Conservation (phyloP, 2,888 invertebrate species). For the Sylvicola cinctus region DNA sequence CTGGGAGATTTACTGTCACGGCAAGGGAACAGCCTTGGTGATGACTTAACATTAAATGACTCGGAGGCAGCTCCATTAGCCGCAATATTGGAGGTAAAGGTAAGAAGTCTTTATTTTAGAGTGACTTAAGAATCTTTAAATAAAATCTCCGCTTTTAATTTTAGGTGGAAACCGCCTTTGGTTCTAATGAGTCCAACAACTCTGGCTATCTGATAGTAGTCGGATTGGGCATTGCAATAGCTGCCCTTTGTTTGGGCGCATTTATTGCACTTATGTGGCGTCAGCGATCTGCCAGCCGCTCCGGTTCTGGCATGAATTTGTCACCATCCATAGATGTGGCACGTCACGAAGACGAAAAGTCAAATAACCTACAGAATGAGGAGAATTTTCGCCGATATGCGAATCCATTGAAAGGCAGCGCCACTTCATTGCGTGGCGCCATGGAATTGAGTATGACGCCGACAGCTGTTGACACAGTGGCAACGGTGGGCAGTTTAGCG, state of each 20-base stretch:
- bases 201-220: conserved; percentile 25
- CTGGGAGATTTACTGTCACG: conserved; percentile 42
- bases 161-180: conserved; percentile 39
- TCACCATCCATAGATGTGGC: conserved; percentile 35
- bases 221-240: conserved; percentile 24
- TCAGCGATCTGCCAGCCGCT: conserved; percentile 28
- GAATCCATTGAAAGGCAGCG: conserved; percentile 49
- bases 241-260: conserved; percentile 24
- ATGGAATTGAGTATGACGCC: conserved; percentile 28
- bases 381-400: conserved; percentile 70
- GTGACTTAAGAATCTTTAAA: background rate
- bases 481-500: conserved; percentile 20
- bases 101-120: conserved; percentile 6
- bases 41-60: conserved; percentile 25
- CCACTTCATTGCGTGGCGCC: conserved; percentile 30
- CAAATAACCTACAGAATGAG: conserved; percentile 79
- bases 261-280: conserved; percentile 33
- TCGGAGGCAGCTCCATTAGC: conserved; percentile 38
- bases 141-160: background rate
- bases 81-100: conserved; percentile 56
- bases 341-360: conserved; percentile 66
- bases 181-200: conserved; percentile 20
- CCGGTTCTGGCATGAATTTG: conserved; percentile 30
- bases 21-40: conserved; percentile 17
- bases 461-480: conserved; percentile 16